Conservation (phyloP, 2,113 vertebrate genomes). For the Odontophorus gujanensis region DNA sequence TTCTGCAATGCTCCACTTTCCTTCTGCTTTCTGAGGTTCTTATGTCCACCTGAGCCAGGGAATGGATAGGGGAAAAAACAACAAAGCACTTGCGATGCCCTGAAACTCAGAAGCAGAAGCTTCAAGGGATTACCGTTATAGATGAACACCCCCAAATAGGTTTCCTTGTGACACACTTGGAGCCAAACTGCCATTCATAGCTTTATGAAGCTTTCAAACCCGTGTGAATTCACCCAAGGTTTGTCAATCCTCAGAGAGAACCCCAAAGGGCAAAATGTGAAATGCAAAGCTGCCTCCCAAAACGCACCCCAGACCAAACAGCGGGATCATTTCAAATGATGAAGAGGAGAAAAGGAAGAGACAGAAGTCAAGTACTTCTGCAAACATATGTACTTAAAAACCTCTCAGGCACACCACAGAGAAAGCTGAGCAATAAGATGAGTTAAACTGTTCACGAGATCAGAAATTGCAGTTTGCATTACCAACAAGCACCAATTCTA, state of each 20-base stretch:
- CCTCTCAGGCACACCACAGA: neutral
- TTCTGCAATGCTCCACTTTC: neutral
- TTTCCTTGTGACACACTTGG: neutral
- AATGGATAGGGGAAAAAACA: neutral
- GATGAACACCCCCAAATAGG: neutral
- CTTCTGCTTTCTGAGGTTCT: neutral
- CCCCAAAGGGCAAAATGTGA: neutral
- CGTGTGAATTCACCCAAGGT: neutral
- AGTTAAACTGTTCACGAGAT: neutral
- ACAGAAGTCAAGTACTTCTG: neutral
- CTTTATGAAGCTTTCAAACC: neutral
- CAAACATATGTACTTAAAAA: neutral
- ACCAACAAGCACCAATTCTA: neutral
- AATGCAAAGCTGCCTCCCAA: slow-evolving; percentile 2
- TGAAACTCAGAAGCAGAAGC: neutral
- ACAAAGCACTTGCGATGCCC: neutral
- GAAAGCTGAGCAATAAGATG: neutral
- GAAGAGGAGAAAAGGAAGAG: neutral
- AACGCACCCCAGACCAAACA: neutral
- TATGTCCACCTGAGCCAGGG: neutral
- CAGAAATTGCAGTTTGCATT: neutral
- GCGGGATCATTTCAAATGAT: neutral
- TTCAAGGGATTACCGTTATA: neutral
- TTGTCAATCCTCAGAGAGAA: neutral
- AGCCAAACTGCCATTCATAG: fast-evolving